Evolutionary conservation across 2,113 vertebrate genomes (phyloP).

Genomic region (Scalopus aquaticus): DNA sequence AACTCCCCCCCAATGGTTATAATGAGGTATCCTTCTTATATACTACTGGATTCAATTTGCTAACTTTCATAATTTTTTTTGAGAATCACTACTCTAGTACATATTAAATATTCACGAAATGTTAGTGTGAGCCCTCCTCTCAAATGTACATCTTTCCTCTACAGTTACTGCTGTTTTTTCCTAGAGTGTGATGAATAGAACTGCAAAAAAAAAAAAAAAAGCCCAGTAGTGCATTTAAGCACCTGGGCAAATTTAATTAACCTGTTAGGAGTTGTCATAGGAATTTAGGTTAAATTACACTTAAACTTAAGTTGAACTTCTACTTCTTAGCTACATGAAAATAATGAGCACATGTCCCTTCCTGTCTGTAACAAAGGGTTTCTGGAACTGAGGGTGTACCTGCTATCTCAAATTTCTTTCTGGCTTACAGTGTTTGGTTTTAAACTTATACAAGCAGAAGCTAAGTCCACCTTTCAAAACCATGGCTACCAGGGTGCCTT

Average conservation of each 20-base stretch:
- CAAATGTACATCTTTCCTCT: not conserved
- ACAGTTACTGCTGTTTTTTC: not conserved
- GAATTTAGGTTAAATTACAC: conserved; percentile 57
- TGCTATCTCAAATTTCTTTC: conserved; percentile 20
- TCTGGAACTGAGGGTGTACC: not conserved
- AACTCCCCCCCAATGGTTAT: not conserved
- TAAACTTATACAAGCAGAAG: conserved; percentile 10
- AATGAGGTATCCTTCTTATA: not conserved
- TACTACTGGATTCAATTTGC: not conserved
- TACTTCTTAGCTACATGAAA: conserved; percentile 46
- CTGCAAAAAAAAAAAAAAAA: not conserved
- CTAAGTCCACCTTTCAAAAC: conserved; percentile 4
- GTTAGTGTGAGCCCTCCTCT: not conserved
- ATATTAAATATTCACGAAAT: conserved; percentile 16
- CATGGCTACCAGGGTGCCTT: not conserved
- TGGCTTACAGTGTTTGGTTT: conserved; percentile 21
- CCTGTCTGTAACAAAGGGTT: conserved; percentile 40
- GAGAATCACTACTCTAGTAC: not conserved
- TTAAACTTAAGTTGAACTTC: conserved; percentile 54
- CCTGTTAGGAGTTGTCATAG: conserved; percentile 11
- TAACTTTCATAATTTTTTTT: conserved; percentile 29
- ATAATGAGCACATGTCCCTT: conserved; percentile 51
- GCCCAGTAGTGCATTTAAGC: conserved; percentile 7
- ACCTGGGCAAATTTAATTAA: conserved; percentile 50
- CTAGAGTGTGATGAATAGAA: conserved; percentile 21